phyloP scores from a whole-genome alignment of 2,797 vertebrate species.

The Cryptoprocta ferox region DNA sequence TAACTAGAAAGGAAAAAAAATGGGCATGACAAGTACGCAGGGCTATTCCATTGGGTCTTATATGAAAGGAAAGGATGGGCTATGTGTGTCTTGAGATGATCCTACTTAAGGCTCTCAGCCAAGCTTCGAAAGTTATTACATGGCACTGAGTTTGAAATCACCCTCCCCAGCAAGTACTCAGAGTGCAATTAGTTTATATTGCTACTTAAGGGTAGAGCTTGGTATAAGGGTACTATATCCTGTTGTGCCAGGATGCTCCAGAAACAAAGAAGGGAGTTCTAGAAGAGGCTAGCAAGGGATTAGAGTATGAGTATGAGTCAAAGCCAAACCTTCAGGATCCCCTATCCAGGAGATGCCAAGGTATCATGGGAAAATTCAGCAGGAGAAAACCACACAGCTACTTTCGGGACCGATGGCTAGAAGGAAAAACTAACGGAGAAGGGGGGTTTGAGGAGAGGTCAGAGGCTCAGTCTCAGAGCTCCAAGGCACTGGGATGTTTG shows the following conservation, averaged over 20 bases:
- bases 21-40: neutral
- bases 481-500: neutral
- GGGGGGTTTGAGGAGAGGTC: conserved; percentile 21
- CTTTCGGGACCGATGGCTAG: neutral
- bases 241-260: neutral
- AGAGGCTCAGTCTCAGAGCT: neutral
- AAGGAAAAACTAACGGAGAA: conserved; percentile 6
- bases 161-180: conserved; percentile 1
- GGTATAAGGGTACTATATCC: neutral
- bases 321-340: conserved; percentile 4
- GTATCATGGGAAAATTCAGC: conserved; percentile 17
- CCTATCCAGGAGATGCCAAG: conserved; percentile 2
- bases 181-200: conserved; percentile 41
- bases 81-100: neutral
- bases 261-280: neutral
- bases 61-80: neutral
- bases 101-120: neutral
- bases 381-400: neutral
- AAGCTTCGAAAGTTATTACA: conserved; percentile 30
- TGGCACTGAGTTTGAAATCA: conserved; percentile 8
- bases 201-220: neutral
- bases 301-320: neutral
- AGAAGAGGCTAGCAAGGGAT: neutral
- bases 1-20: conserved; percentile 22
- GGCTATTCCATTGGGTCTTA: neutral